Evolutionary conservation across 2,888 invertebrate species (phyloP).

Genomic region (Caenorhabditis becei): DNA sequence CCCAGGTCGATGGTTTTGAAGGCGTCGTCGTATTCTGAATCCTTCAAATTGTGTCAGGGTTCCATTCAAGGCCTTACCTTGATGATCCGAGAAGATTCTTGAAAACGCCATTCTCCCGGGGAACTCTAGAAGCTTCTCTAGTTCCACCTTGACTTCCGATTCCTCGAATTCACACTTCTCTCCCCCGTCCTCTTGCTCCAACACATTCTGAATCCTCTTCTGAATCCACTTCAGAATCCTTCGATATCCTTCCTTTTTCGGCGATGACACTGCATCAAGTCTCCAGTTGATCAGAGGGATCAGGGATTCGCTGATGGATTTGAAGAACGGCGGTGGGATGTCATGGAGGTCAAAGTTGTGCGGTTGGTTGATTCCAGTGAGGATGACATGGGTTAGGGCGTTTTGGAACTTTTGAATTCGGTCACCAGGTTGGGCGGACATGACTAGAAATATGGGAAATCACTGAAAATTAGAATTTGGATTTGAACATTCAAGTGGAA

Average conservation of each 20-base stretch:
- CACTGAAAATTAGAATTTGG: not conserved
- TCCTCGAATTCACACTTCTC: not conserved
- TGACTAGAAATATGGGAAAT: not conserved
- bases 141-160: not conserved
- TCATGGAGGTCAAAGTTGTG: not conserved
- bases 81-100: constrained; percentile 1
- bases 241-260: not conserved
- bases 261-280: not conserved
- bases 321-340: not conserved
- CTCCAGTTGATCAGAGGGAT: not conserved
- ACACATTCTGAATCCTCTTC: not conserved
- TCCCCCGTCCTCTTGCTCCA: not conserved
- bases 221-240: constrained; percentile 1
- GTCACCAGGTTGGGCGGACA: not conserved
- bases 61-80: not conserved
- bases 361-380: not conserved
- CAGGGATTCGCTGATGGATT: not conserved
- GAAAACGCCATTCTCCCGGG: not conserved
- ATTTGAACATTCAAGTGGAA: too few species aligned
- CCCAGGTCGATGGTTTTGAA: not conserved
- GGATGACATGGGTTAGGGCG: not conserved
- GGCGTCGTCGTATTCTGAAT: not conserved
- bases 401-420: not conserved
- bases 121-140: not conserved
- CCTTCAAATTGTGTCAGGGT: not conserved